Conservation (phyloP, 2,888 invertebrate genomes). For the Saturnia japonica region DNA sequence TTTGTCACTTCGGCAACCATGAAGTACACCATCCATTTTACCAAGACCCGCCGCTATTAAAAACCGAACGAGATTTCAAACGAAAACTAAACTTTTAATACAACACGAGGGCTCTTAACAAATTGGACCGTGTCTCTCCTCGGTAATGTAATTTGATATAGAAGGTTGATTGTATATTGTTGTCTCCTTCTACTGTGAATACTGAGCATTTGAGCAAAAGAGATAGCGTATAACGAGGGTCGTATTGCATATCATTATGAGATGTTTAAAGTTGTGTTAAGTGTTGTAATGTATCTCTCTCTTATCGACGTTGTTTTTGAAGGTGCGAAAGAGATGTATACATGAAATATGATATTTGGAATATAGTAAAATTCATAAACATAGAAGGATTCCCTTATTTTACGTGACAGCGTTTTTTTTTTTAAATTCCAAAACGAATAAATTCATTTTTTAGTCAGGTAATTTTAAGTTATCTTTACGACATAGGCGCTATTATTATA, state of each 20-base stretch:
- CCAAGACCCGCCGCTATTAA: conserved; percentile 39
- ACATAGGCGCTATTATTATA: neutral
- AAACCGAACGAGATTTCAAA: conserved; percentile 27
- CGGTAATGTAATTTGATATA: conserved; percentile 35
- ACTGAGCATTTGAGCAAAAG: conserved; percentile 21
- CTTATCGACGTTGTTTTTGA: conserved; percentile 26
- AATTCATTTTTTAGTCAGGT: neutral
- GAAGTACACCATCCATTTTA: conserved; percentile 41
- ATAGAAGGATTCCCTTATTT: conserved; percentile 6
- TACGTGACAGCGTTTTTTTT: conserved; percentile 10
- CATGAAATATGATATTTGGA: conserved; percentile 50
- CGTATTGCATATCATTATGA: conserved; percentile 49
- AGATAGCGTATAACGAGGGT: conserved; percentile 35
- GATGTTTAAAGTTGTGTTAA: conserved; percentile 27
- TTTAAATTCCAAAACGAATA: neutral
- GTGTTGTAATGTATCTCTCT: conserved; percentile 44
- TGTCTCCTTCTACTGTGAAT: conserved; percentile 28
- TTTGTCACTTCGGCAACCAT: conserved; percentile 48
- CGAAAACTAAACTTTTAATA: conserved; percentile 29
- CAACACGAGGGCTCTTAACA: conserved; percentile 32
- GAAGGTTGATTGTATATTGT: conserved; percentile 28
- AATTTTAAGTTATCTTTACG: neutral
- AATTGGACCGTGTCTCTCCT: conserved; percentile 26
- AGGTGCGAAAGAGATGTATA: conserved; percentile 36
- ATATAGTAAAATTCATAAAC: conserved; percentile 23